These are phyloP conservation scores for Saccostrea glomerata DNA, from an alignment of 1,140 invertebrate species.

Conservation along the genomic window DNA sequence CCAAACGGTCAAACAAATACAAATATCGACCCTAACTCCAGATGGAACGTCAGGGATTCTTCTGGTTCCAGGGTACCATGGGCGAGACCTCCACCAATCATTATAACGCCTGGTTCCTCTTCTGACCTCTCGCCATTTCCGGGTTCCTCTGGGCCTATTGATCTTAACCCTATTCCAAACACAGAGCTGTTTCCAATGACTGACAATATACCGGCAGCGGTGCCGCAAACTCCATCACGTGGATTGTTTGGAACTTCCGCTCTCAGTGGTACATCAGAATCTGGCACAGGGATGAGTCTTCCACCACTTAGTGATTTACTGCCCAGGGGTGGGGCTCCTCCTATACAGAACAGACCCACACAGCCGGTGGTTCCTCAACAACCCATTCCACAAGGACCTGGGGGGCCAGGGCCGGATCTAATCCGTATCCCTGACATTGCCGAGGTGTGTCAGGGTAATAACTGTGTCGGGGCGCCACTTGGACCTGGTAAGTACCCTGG, in stretches of 20 bases:
- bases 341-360: not conserved
- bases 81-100: not conserved
- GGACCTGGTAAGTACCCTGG: not conserved
- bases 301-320: not conserved
- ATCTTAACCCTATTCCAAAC: not conserved
- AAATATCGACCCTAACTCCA: not conserved
- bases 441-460: not conserved
- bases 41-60: not conserved
- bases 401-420: not conserved
- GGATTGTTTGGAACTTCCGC: not conserved
- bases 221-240: not conserved
- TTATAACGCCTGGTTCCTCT: not conserved
- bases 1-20: not conserved
- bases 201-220: not conserved
- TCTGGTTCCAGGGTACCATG: not conserved
- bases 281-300: not conserved
- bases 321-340: not conserved
- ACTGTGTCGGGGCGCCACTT: conserved; percentile 13
- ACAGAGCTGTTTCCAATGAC: not conserved
- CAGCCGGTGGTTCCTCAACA: not conserved
- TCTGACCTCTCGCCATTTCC: not conserved
- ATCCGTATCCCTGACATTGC: not conserved
- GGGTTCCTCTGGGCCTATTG: not conserved
- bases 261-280: not conserved
- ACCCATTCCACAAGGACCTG: not conserved